Percentiles rank a stretch among this genome's conserved stretches.
These are phyloP conservation scores for Oplegnathus fasciatus DNA, from an alignment of 2,113 vertebrate genomes.

Conservation along the genomic window DNA sequence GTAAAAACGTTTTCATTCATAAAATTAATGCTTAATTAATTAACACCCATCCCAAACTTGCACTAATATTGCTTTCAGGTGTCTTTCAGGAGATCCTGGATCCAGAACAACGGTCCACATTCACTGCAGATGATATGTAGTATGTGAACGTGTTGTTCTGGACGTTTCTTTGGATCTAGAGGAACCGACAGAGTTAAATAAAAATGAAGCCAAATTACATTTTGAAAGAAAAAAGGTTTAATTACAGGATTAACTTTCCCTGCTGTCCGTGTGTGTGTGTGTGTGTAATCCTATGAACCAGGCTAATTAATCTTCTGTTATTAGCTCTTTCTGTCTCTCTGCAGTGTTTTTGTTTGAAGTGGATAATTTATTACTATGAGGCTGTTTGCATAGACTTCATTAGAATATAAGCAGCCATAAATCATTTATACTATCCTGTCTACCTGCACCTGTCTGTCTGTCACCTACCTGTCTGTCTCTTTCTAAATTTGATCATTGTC, in stretches of 20 bases:
- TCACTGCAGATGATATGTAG: background rate
- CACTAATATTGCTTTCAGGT: background rate
- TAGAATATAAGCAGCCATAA: slow-evolving; percentile 35
- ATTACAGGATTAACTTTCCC: slow-evolving; percentile 42
- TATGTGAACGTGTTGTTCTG: background rate
- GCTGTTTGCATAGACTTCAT: slow-evolving; percentile 59
- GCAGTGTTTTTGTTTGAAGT: slow-evolving; percentile 72
- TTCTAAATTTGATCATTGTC: background rate
- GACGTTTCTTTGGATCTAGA: background rate
- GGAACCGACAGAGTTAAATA: slow-evolving; percentile 11
- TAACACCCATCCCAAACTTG: rapidly evolving
- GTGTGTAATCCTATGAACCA: slow-evolving; percentile 46
- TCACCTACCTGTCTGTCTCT: background rate
- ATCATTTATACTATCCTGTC: slow-evolving; percentile 19
- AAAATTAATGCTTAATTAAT: too few relatives aligned
- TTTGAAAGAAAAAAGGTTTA: slow-evolving; percentile 32
- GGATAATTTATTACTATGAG: slow-evolving; percentile 53
- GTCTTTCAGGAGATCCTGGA: too few relatives aligned
- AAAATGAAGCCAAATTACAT: slow-evolving; percentile 34
- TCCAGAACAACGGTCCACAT: background rate
- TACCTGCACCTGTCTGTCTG: background rate
- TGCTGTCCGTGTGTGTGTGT: slow-evolving; percentile 14
- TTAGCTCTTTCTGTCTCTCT: slow-evolving; percentile 56
- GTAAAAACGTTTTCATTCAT: background rate
- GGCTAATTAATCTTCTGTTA: slow-evolving; percentile 63